phyloP scores from a whole-genome alignment of 2,888 invertebrate genomes.

The Heliconius erato region DNA sequence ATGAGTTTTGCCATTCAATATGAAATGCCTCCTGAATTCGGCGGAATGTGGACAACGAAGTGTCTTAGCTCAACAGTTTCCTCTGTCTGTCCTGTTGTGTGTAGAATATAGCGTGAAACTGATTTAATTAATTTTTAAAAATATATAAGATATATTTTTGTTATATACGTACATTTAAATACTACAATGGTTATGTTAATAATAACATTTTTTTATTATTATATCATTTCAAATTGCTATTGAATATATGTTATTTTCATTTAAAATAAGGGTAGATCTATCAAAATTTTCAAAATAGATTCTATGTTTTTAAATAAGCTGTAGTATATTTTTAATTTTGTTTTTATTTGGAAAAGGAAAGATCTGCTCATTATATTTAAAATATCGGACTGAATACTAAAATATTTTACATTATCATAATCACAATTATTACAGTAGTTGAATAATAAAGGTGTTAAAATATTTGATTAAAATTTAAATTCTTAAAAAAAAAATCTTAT shows the following conservation, averaged over 20 bases:
- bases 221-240: conserved; percentile 3
- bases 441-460: conserved; percentile 3
- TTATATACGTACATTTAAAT: too few relatives aligned
- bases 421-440: not conserved
- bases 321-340: not conserved
- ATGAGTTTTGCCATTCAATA: too few relatives aligned
- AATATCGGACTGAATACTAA: conserved; percentile 19
- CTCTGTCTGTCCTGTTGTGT: too few relatives aligned
- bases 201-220: too few relatives aligned
- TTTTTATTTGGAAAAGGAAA: not conserved
- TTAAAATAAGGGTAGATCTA: not conserved
- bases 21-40: too few relatives aligned
- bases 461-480: not conserved
- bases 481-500: not conserved
- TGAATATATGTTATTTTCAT: too few relatives aligned
- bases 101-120: too few relatives aligned
- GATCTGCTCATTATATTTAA: not conserved
- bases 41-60: too few relatives aligned
- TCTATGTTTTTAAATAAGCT: not conserved
- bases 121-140: too few relatives aligned
- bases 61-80: too few relatives aligned
- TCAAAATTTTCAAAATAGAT: not conserved
- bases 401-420: conserved; percentile 4
- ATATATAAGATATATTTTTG: too few relatives aligned
- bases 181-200: too few relatives aligned